Evolutionary conservation across 2,888 invertebrate genomes (phyloP).

Genomic region (Apotomis betuletana): DNA sequence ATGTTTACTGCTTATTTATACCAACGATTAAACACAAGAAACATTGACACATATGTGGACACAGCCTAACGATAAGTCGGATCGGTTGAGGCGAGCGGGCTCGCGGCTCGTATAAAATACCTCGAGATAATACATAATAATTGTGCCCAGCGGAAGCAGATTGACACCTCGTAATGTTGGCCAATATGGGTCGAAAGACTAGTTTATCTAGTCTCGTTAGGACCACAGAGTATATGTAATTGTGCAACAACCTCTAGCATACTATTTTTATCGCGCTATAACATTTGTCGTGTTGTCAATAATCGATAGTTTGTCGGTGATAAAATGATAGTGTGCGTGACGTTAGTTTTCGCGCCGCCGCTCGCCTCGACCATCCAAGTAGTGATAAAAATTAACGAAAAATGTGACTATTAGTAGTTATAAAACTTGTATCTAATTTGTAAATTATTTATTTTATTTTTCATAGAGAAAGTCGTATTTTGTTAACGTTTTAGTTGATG

Average conservation of each 20-base stretch:
- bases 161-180: conserved; percentile 44
- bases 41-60: conserved; percentile 47
- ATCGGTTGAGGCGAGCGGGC: conserved; percentile 60
- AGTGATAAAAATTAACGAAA: conserved; percentile 73
- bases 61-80: conserved; percentile 46
- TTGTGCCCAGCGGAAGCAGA: conserved; percentile 46
- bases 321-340: neutral
- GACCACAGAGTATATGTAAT: conserved; percentile 22
- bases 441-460: conserved; percentile 82
- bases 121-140: conserved; percentile 35
- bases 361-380: conserved; percentile 63
- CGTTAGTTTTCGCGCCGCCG: conserved; percentile 46
- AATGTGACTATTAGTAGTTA: conserved; percentile 75
- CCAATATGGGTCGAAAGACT: conserved; percentile 35
- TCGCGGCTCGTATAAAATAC: conserved; percentile 42
- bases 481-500: conserved; percentile 84
- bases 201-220: conserved; percentile 25
- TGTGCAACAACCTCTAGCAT: conserved; percentile 20
- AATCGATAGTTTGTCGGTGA: neutral
- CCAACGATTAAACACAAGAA: neutral
- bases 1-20: neutral
- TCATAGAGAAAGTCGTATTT: conserved; percentile 83
- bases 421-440: conserved; percentile 81
- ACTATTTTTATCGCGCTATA: neutral
- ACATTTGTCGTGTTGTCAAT: neutral